These are phyloP conservation scores for Tyto alba DNA, from an alignment of 2,113 vertebrate species.

Conservation along the genomic window DNA sequence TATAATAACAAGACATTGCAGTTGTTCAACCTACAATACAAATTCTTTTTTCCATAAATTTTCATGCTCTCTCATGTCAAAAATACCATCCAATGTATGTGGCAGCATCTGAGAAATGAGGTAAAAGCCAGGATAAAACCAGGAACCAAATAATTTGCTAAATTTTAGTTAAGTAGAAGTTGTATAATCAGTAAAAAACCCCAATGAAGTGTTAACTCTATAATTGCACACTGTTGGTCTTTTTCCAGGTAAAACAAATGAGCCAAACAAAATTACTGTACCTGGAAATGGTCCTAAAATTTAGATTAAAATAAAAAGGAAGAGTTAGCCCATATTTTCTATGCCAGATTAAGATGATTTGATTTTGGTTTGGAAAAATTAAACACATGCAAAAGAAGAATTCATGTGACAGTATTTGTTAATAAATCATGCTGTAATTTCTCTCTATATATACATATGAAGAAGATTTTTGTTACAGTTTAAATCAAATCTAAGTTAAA, in stretches of 20 bases:
- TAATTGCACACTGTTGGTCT: not conserved
- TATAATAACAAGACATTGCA: not conserved
- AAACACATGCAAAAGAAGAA: not conserved
- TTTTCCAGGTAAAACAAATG: not conserved
- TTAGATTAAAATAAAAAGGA: not conserved
- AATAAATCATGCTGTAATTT: not conserved
- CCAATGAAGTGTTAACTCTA: not conserved
- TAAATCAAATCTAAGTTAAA: not conserved
- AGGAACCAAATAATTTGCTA: not conserved
- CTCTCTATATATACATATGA: not conserved
- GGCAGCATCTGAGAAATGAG: not conserved
- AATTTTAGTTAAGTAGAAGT: not conserved
- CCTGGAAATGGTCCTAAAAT: not conserved
- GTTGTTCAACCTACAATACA: not conserved
- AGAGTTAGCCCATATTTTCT: not conserved
- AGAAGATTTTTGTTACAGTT: not conserved
- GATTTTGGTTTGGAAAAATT: not conserved
- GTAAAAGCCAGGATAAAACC: not conserved
- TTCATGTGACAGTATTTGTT: not conserved
- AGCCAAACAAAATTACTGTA: not conserved
- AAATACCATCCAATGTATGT: accelerated
- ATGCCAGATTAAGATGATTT: not conserved
- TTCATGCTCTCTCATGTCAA: not conserved
- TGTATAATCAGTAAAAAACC: not conserved
- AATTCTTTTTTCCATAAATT: not conserved